Base-by-base conservation (phyloP, 1,140 invertebrate genomes). In the Oscheius sp. region DNA sequence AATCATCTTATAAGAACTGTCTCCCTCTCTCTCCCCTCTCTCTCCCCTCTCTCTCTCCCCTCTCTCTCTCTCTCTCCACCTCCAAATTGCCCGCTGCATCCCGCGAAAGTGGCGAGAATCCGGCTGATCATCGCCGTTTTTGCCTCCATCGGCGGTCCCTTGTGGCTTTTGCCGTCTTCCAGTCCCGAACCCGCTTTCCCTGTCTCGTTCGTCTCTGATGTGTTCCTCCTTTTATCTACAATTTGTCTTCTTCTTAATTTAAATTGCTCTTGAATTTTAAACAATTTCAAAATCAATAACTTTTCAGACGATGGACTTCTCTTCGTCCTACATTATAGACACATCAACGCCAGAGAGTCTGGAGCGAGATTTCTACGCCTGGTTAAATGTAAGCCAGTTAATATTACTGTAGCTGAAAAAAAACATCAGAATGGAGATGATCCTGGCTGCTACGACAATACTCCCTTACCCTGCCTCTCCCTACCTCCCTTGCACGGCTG, bases 321-420 rank as follows among this genome's bases (percentile, higher is more conserved):
- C 23, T 7, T 42, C 31, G 10, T 26, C 61, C 55, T 77, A 45
- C 32, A 55, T 82, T 59, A 82, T 82, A 32, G 82, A 82, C 66
- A 80, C 74, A 10, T 83, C 78, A 0, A 83, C 80, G 31, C 80
- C 82, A 34, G 80, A 82, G 59, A 73, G 71, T 18, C 63, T 82
- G 34, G 80, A 82, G 65, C 63, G 80, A 42, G 80, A 84, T 67
- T 82, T 82, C 59, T 75, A 83, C 52, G 82, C 82, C 1, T 82
- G 80, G 80, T 69, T 82, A n/a, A 82, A 82, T 74, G 80, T 82
- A 38, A 72, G 72, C 71, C 28, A 7, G 7, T 42, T n/a, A n/a
- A n/a, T n/a, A n/a, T n/a, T n/a, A n/a, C n/a, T n/a, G n/a, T n/a
- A n/a, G n/a, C n/a, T n/a, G n/a, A n/a, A n/a, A 42, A 42, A n/a